A percentile compares a stretch with the other conserved stretches of the same genome.
phyloP scores from a whole-genome alignment of 1,140 invertebrate genomes.

The Drosophila setifemur region DNA sequence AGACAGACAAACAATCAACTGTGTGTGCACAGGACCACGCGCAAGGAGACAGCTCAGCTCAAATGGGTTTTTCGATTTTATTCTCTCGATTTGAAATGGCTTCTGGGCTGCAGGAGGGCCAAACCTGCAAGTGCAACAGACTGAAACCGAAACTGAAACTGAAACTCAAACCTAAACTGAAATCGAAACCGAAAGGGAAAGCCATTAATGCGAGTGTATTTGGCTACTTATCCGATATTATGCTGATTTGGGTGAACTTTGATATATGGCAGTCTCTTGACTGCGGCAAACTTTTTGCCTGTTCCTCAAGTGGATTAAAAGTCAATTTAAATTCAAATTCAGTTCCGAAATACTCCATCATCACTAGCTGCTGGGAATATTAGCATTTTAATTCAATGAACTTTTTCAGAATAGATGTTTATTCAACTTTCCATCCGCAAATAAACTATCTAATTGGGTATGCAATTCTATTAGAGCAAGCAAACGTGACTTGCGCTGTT shows the following conservation, averaged over 20 bases:
- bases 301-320: conserved; percentile 18
- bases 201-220: conserved; percentile 54
- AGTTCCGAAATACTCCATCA: conserved; percentile 16
- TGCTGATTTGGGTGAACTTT: conserved; percentile 57
- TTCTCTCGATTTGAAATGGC: conserved; percentile 38
- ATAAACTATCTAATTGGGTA: conserved; percentile 23
- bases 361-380: background rate
- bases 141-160: conserved; percentile 46
- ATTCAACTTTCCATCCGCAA: background rate
- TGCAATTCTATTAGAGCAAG: conserved; percentile 19
- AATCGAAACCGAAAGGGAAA: conserved; percentile 33
- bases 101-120: conserved; percentile 3
- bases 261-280: conserved; percentile 40
- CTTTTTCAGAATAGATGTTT: conserved; percentile 2
- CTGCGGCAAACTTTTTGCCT: conserved; percentile 26
- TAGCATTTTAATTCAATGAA: background rate
- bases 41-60: conserved; percentile 28
- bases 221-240: conserved; percentile 42
- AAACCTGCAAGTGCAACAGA: conserved; percentile 71
- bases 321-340: conserved; percentile 40
- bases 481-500: conserved; percentile 20
- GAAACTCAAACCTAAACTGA: conserved; percentile 56
- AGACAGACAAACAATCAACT: conserved; percentile 47
- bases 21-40: conserved; percentile 34
- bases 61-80: conserved; percentile 53